A percentile compares a stretch with the other conserved stretches of the same genome.
Conservation (phyloP, 2,113 vertebrate genomes). For the Tachycineta bicolor region DNA sequence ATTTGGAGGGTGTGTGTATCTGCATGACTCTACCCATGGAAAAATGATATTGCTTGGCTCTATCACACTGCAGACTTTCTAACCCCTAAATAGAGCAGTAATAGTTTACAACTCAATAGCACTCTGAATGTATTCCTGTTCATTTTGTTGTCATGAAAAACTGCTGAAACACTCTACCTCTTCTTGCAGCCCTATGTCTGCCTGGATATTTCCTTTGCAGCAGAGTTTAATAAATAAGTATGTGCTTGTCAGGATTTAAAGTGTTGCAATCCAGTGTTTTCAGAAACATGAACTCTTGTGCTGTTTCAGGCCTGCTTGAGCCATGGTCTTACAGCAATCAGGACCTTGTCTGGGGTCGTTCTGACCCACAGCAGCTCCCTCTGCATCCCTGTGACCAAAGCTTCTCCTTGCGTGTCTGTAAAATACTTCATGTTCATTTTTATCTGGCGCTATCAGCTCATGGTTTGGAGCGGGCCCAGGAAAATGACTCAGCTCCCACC, state of each 20-base stretch:
- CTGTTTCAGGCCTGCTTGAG: background rate
- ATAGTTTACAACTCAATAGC: background rate
- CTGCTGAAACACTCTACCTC: background rate
- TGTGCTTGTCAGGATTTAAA: background rate
- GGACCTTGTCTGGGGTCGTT: background rate
- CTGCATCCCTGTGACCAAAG: background rate
- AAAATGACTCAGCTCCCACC: background rate
- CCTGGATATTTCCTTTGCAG: background rate
- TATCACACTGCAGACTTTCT: background rate
- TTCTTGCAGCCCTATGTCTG: background rate
- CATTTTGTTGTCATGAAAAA: background rate
- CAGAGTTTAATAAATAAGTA: background rate
- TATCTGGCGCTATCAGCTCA: background rate
- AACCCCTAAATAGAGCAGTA: background rate
- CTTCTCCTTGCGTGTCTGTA: background rate
- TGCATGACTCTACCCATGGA: background rate
- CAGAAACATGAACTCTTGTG: background rate
- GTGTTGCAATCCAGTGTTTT: background rate
- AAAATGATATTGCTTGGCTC: background rate
- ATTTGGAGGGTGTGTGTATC: background rate
- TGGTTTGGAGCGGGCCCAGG: background rate
- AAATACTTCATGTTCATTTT: background rate
- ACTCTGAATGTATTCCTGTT: background rate
- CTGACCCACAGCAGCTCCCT: background rate
- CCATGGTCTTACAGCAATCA: accelerated